A percentile compares a stretch with the other conserved stretches of the same genome.
Conservation (phyloP, 2,888 invertebrate genomes). For the Macrophya alboannulata region DNA sequence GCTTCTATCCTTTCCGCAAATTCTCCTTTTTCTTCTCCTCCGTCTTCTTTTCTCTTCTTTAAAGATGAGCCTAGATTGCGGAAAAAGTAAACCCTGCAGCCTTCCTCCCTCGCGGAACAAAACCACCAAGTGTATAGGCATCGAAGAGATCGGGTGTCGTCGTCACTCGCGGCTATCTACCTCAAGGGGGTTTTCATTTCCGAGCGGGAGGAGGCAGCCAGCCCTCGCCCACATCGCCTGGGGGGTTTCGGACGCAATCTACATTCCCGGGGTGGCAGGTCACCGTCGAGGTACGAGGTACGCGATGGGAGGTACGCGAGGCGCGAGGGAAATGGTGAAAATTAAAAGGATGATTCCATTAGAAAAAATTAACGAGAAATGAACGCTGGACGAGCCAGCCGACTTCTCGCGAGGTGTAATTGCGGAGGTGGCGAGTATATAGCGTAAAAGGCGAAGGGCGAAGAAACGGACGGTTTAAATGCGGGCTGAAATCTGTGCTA, state of each 20-base stretch:
- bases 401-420: background rate
- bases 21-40: background rate
- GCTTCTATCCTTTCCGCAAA: constrained; percentile 43
- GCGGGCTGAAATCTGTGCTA: constrained; percentile 41
- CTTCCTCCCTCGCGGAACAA: background rate
- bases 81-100: background rate
- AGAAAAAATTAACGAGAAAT: constrained; percentile 61
- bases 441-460: background rate
- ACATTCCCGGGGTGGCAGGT: constrained; percentile 34
- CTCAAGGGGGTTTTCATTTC: constrained; percentile 28
- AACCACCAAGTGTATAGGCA: background rate
- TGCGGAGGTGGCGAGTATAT: background rate
- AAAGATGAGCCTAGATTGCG: background rate
- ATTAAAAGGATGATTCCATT: constrained; percentile 65
- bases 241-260: constrained; percentile 50
- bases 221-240: background rate
- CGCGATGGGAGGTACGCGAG: background rate
- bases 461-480: constrained; percentile 16
- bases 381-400: constrained; percentile 57
- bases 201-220: background rate
- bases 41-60: background rate
- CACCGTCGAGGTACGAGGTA: background rate
- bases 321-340: constrained; percentile 53
- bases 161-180: constrained; percentile 8
- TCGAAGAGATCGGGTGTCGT: constrained; percentile 24